Percentiles rank a stretch among this genome's conserved stretches.
phyloP scores from a whole-genome alignment of 2,113 vertebrate species.

The Myotis davidii region DNA sequence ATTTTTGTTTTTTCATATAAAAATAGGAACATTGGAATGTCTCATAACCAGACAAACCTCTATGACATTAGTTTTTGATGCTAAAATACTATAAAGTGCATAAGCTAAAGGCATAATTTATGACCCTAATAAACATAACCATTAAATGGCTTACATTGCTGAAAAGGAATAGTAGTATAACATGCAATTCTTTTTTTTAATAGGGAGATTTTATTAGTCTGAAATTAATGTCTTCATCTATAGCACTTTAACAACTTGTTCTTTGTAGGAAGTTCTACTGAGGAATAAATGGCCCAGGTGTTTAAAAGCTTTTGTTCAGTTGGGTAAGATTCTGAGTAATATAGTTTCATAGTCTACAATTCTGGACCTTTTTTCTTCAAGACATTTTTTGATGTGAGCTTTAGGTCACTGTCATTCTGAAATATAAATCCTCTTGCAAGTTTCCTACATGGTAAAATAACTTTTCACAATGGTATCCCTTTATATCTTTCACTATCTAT shows the following conservation, averaged over 20 bases:
- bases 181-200: neutral
- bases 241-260: neutral
- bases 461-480: constrained; percentile 65
- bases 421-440: constrained; percentile 73
- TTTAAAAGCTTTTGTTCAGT: neutral
- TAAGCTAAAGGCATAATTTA: neutral
- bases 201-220: neutral
- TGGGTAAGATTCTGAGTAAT: constrained; percentile 19
- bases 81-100: neutral
- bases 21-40: neutral
- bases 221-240: neutral
- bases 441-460: constrained; percentile 74
- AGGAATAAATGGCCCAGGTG: neutral
- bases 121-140: neutral
- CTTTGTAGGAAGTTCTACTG: neutral
- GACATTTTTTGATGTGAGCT: constrained; percentile 68
- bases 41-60: neutral
- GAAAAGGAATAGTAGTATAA: neutral
- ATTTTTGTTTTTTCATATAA: neutral
- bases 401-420: constrained; percentile 75
- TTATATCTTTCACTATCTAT: constrained; percentile 64
- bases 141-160: neutral
- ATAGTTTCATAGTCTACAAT: constrained; percentile 38
- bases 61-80: neutral
- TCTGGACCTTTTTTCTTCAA: constrained; percentile 63